phyloP scores from a whole-genome alignment of 2,888 invertebrate genomes.

The Tubulanus polymorphus region DNA sequence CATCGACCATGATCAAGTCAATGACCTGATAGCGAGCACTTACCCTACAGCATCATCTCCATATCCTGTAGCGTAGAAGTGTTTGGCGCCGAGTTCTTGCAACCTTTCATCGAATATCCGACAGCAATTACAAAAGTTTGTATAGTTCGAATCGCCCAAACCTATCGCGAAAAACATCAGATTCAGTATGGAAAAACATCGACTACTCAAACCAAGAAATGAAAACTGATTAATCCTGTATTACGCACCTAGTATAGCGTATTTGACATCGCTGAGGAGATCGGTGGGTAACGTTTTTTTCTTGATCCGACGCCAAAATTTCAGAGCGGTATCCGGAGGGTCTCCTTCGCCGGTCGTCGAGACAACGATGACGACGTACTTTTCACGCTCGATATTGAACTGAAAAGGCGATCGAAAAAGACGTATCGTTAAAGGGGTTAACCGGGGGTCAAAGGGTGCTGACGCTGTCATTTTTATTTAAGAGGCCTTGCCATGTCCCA shows the following conservation, averaged over 20 bases:
- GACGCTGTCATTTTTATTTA: too few species aligned
- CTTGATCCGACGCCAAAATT: conserved; percentile 56
- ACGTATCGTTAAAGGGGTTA: too few species aligned
- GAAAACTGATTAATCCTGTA: not conserved
- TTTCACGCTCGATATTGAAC: conserved; percentile 46
- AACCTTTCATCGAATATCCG: conserved; percentile 54
- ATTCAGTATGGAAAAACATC: too few species aligned
- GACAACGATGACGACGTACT: conserved; percentile 55
- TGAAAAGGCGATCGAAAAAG: conserved; percentile 21
- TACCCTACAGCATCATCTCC: conserved; percentile 60
- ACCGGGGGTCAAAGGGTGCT: too few species aligned
- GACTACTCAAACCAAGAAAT: not conserved
- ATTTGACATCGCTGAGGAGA: conserved; percentile 53
- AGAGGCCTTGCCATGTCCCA: too few species aligned
- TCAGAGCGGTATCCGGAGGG: conserved; percentile 58
- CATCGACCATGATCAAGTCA: too few species aligned
- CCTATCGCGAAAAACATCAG: too few species aligned
- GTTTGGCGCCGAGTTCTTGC: conserved; percentile 54
- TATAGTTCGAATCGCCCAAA: conserved; percentile 61
- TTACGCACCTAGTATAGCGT: conserved; percentile 55
- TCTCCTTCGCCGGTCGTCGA: conserved; percentile 62
- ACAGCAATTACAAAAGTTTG: conserved; percentile 58
- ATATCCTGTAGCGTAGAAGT: conserved; percentile 55
- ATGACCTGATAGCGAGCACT: conserved; percentile 18
- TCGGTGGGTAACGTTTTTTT: conserved; percentile 48